Base-by-base conservation (phyloP, 2,113 vertebrate genomes). In the Rhinogobius similis region DNA sequence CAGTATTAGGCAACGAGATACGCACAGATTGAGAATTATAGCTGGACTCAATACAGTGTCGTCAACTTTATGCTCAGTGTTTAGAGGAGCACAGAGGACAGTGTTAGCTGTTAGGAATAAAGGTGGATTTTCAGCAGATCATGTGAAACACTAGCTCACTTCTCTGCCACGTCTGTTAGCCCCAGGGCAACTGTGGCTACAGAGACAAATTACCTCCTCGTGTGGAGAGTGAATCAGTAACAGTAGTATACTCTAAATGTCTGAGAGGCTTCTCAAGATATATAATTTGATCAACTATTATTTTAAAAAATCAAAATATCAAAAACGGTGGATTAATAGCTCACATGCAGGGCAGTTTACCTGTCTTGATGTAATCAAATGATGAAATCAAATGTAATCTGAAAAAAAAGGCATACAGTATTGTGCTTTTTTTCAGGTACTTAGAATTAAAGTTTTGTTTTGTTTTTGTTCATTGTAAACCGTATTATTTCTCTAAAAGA, bases 11-110 rank as follows among this genome's bases (percentile, higher is more conserved):
- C 74, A 69, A 73, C 24, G 76, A 85, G 83, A 85, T 86, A 73
- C 75, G 81, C 76, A 76, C 80, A 85, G 88, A 82, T 63, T 76
- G 75, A 81, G 83, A 88, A 87, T 90, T 84, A 88, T 76, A 86
- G 67, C 71, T 68, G 74, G 67, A 75, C 75, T 68, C 75, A 67
- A 50, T 73, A 58, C 67, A 4, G 58, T 77, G 74, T 72, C 62
- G 79, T 69, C 66, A 5, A 70, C 69, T 53, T 32, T 24, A 61
- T 61, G 61, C 72, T 66, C 39, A 41, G 26, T 36, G 65, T 36
- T 72, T 4, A 24, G 29, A 14, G 12, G 38, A 63, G 74, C 76
- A 46, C 68, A 70, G 63, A 72, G 65, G 29, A 8, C 16, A 62
- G 56, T 24, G 62, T 23, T 32, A 52, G 3, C 23, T 55, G 39